Evolutionary conservation across 2,888 invertebrate genomes (phyloP), one percentile per base, ranked within the genome.

Genomic region (Alcis repandata): DNA sequence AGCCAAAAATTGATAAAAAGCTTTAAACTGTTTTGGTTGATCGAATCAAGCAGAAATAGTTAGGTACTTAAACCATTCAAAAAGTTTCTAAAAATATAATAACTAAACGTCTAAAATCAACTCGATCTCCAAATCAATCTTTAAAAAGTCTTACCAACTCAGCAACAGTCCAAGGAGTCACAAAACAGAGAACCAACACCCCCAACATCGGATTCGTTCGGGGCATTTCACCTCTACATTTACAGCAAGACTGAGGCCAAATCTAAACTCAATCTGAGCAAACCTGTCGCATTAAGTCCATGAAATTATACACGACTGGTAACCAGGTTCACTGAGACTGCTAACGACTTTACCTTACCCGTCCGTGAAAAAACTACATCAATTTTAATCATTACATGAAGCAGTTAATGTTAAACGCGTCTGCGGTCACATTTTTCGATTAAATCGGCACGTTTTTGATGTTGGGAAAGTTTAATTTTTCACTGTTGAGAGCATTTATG

Each of bases 231-330:
- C 45, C n/a, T 6, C 45, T 22, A 54, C 56, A 51, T 38, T 15
- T 6, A 33, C 65, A 40, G n/a, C 13, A 32, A 1, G 45, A 61
- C 52, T 61, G 60, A 11, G 11, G 7, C 11, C 20, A 46, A 11
- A 45, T 9, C 52, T 11, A 38, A 49, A 15, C 7, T 19, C 36
- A 63, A 59, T 48, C 27, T 20, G 15, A 48, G 43, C 36, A 20
- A 17, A 11, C 15, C 15, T 64, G 59, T 64, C 19, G 17, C 19
- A 59, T 59, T 52, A 8, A 10, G 20, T 1, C 59, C 64, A 51
- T 64, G 64, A 64, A 64, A 64, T 64, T 56, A 1, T 59, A 59
- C 63, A 59, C 40, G 45, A 32, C 10, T 8, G 32, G 11, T 1
- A 17, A 36, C 46, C 1, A n/a, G 45, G 52, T 60, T 58, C 19